Percentiles rank a stretch among this genome's conserved stretches.
Evolutionary conservation across 1,140 invertebrate species (phyloP).

Genomic region (Drosophila bifasciata): DNA sequence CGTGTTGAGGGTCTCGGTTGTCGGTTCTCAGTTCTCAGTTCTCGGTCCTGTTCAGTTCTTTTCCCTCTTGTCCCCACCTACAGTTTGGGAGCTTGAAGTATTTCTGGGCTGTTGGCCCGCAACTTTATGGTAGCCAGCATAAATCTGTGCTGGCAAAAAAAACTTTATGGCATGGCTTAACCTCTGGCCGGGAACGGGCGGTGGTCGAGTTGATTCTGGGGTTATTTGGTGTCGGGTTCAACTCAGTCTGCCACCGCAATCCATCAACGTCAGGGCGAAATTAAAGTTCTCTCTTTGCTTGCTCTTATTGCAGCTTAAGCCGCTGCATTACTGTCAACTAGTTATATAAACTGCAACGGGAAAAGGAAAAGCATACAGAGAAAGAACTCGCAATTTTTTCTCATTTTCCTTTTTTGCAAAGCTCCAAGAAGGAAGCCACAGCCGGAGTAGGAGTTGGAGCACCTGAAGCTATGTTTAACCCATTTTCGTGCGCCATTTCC

Average conservation of each 20-base stretch:
- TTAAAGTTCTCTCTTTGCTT: conserved; percentile 34
- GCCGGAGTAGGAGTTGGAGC: conserved; percentile 28
- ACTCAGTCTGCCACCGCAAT: conserved; percentile 37
- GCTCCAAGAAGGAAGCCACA: conserved; percentile 15
- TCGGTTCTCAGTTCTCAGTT: conserved; percentile 5
- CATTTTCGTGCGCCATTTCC: conserved; percentile 59
- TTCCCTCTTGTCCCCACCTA: not conserved
- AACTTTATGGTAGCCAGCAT: conserved; percentile 35
- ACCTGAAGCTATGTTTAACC: conserved; percentile 63
- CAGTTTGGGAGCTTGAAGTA: no score
- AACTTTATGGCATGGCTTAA: conserved; percentile 45
- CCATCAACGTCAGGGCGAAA: conserved; percentile 49
- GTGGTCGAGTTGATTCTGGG: not conserved
- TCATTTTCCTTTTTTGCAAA: conserved; percentile 13
- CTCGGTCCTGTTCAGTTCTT: not conserved
- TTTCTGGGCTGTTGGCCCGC: conserved; percentile 12
- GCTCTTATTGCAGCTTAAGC: conserved; percentile 42
- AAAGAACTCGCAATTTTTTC: not conserved
- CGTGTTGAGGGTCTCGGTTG: conserved; percentile 44
- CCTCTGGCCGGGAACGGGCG: conserved; percentile 22
- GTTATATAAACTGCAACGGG: conserved; percentile 28
- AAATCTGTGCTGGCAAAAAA: conserved; percentile 44
- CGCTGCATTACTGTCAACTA: conserved; percentile 41
- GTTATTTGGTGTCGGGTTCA: conserved; percentile 23
- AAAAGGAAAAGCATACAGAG: not conserved